Evolutionary conservation across 1,140 invertebrate species (phyloP).

Genomic region (Spodoptera frugiperda): DNA sequence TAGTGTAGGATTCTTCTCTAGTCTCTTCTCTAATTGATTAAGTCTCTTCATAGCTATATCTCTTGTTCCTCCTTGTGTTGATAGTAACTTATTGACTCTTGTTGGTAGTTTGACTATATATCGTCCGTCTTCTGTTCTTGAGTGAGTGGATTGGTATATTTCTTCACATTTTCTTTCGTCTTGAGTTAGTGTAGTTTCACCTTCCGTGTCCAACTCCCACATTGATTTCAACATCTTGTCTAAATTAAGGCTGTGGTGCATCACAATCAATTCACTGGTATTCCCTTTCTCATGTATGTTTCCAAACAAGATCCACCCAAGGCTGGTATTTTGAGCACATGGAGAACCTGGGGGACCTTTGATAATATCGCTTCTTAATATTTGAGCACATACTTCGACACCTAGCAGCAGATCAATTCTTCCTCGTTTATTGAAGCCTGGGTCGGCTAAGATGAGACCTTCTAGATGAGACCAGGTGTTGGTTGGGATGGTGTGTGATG

Average conservation of each 20-base stretch:
- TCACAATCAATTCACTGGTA: background rate
- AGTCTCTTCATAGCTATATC: constrained; percentile 43
- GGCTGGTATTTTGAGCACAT: constrained; percentile 22
- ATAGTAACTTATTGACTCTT: background rate
- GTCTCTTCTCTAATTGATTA: constrained; percentile 41
- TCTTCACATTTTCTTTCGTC: constrained; percentile 13
- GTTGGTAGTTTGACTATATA: constrained; percentile 1
- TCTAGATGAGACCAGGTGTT: background rate
- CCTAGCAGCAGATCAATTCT: background rate
- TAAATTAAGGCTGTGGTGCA: background rate
- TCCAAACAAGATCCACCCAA: constrained; percentile 7
- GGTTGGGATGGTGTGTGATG: constrained; percentile 1
- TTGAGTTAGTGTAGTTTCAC: background rate
- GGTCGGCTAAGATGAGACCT: background rate
- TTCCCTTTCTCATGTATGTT: background rate
- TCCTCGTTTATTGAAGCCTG: background rate
- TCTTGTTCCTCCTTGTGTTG: constrained; percentile 2
- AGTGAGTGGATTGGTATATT: background rate
- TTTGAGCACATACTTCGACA: constrained; percentile 7
- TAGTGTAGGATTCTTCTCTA: constrained; percentile 20
- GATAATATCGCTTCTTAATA: background rate
- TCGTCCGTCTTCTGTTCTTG: background rate
- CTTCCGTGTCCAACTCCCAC: background rate
- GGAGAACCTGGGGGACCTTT: constrained; percentile 13
- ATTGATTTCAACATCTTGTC: background rate